Base-by-base conservation (phyloP, 2,888 invertebrate genomes). In the Salticus scenicus region DNA sequence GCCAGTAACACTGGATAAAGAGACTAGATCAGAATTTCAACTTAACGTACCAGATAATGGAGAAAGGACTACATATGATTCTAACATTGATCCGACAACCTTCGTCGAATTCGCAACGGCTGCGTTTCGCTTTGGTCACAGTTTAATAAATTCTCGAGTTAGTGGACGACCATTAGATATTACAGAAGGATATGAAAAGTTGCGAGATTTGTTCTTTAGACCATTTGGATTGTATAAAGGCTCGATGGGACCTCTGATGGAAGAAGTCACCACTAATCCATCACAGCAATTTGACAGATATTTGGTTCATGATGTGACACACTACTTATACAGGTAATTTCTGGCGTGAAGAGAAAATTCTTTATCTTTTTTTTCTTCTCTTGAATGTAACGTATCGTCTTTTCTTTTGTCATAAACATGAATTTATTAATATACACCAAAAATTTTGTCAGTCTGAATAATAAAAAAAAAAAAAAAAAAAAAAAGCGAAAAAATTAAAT, bases 291-390 rank as follows among this genome's bases (percentile, higher is more conserved):
- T 74, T 41, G 74, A 69, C 28, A 24, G 47, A 4, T 24, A 70
- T 30, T 14, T 74, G 0, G 74, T 70, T 0, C 69, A 67, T 7
- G 81, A 81, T 30, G 67, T 81, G 2, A 75, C 69, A 0, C 74
- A 81, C 33, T 81, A 41, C n/a, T 14, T 75, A 27, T 75, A 75
- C 69, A 81, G 78, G 78, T 77, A 76, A 33, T 12, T 37, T n/a
- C n/a, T n/a, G n/a, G n/a, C n/a, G n/a, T n/a, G n/a, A n/a, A n/a
- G n/a, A n/a, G n/a, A n/a, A n/a, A n/a, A n/a, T n/a, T n/a, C n/a
- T n/a, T n/a, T n/a, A n/a, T n/a, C n/a, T n/a, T n/a, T n/a, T n/a
- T n/a, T n/a, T n/a, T n/a, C n/a, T n/a, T n/a, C n/a, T n/a, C n/a
- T n/a, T n/a, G n/a, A n/a, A n/a, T n/a, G n/a, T n/a, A n/a, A n/a